These are phyloP conservation scores for Caiman crocodilus DNA, from an alignment of 2,797 vertebrate species.

Conservation along the genomic window DNA sequence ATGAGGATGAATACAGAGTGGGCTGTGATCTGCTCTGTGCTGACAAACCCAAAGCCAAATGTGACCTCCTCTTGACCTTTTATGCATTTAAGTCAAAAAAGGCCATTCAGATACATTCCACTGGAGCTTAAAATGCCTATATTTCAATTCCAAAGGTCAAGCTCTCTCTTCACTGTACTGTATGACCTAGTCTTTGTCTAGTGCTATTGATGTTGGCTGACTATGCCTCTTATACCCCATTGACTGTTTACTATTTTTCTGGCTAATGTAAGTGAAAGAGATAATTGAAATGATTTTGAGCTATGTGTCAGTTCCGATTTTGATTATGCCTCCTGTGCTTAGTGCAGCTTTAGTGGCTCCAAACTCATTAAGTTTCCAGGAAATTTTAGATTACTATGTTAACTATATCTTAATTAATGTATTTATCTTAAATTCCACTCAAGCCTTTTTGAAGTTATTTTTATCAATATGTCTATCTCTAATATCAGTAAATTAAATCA, in stretches of 20 bases:
- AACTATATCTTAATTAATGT: slow-evolving; percentile 86
- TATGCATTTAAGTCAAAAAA: slow-evolving; percentile 73
- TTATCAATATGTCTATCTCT: slow-evolving; percentile 48
- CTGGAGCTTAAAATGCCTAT: slow-evolving; percentile 78
- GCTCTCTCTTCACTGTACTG: slow-evolving; percentile 61
- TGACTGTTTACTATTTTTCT: slow-evolving; percentile 63
- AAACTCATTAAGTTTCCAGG: slow-evolving; percentile 71
- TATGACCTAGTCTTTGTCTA: slow-evolving; percentile 65
- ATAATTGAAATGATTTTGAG: slow-evolving; percentile 68
- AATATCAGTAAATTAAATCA: slow-evolving; percentile 47
- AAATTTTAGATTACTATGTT: slow-evolving; percentile 89
- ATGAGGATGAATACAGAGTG: slow-evolving; percentile 68
- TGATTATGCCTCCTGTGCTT: slow-evolving; percentile 56
- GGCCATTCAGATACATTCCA: slow-evolving; percentile 75
- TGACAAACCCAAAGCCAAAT: slow-evolving; percentile 71
- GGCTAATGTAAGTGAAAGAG: slow-evolving; percentile 48
- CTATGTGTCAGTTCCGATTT: slow-evolving; percentile 50
- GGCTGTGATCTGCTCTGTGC: slow-evolving; percentile 63
- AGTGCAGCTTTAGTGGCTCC: slow-evolving; percentile 57
- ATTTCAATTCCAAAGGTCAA: slow-evolving; percentile 77
- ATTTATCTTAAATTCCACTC: slow-evolving; percentile 85
- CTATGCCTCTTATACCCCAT: slow-evolving; percentile 17
- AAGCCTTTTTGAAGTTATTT: slow-evolving; percentile 39
- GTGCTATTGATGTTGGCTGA: slow-evolving; percentile 60
- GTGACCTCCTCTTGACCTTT: slow-evolving; percentile 75